phyloP scores from a whole-genome alignment of 2,797 vertebrate species.

The Melanotaenia parkinsoni region DNA sequence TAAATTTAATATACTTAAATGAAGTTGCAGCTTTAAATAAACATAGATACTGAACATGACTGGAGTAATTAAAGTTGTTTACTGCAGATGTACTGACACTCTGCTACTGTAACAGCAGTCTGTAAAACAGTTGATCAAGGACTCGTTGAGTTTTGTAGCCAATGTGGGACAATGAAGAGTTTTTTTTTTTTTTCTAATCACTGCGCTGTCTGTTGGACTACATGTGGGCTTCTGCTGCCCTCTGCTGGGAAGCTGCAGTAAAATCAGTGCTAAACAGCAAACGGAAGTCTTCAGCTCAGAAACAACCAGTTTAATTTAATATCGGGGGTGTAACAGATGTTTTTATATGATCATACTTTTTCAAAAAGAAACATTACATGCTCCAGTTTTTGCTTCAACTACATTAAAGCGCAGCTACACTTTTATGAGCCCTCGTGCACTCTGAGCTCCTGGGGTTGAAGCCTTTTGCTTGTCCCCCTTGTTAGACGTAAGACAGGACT shows the following conservation, averaged over 20 bases:
- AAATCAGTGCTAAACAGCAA: background rate
- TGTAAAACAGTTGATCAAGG: background rate
- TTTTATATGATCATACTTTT: no score
- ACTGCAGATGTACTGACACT: background rate
- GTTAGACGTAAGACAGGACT: background rate
- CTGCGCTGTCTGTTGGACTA: background rate
- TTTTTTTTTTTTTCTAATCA: no score
- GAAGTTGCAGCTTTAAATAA: background rate
- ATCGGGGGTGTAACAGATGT: no score
- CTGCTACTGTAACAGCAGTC: background rate
- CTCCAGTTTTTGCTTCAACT: background rate
- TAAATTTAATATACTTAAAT: background rate
- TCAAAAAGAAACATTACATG: no score
- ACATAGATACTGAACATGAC: background rate
- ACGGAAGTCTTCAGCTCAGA: rapidly evolving
- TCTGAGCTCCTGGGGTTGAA: background rate
- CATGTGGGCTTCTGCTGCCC: constrained; percentile 49
- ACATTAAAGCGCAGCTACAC: background rate
- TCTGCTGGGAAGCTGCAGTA: constrained; percentile 57
- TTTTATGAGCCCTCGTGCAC: background rate
- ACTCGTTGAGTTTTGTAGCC: background rate
- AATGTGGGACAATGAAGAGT: background rate
- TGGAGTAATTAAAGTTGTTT: background rate
- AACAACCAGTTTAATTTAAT: rapidly evolving
- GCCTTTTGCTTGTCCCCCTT: background rate